Percentiles rank a stretch among this genome's conserved stretches.
Evolutionary conservation across 2,888 invertebrate genomes (phyloP).

Genomic region (Epinotia demarniana): DNA sequence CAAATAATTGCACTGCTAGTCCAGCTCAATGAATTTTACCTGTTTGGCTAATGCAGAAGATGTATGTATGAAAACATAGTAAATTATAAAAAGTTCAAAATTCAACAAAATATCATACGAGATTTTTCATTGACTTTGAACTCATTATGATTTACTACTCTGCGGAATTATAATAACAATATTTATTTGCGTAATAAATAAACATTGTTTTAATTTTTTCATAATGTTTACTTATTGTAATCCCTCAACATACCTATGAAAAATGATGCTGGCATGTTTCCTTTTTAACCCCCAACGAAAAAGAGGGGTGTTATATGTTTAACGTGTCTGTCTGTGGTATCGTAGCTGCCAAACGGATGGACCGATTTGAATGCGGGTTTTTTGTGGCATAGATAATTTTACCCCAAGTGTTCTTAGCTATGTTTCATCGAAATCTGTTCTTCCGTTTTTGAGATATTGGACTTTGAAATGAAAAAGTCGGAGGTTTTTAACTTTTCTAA

Average conservation of each 20-base stretch:
- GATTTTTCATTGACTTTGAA: neutral
- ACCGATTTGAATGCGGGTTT: no score
- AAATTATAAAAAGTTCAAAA: neutral
- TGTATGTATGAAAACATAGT: neutral
- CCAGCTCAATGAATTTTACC: conserved; percentile 16
- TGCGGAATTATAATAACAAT: neutral
- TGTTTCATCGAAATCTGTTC: no score
- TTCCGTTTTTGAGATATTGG: no score
- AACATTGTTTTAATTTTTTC: conserved; percentile 17
- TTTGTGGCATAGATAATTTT: no score
- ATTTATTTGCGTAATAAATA: conserved; percentile 36
- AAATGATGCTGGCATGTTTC: neutral
- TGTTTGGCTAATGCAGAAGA: conserved; percentile 8
- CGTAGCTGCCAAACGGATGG: no score
- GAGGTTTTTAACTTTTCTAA: no score
- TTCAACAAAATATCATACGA: no score
- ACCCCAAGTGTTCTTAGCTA: no score
- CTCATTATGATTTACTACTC: neutral
- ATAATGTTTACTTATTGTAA: neutral
- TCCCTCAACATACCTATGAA: neutral
- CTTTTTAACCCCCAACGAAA: no score
- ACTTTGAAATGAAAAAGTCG: no score
- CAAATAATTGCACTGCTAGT: conserved; percentile 28
- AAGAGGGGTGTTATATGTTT: no score
- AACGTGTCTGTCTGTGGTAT: no score